phyloP scores from a whole-genome alignment of 2,888 invertebrate species.

The Vandiemenella viatica region DNA sequence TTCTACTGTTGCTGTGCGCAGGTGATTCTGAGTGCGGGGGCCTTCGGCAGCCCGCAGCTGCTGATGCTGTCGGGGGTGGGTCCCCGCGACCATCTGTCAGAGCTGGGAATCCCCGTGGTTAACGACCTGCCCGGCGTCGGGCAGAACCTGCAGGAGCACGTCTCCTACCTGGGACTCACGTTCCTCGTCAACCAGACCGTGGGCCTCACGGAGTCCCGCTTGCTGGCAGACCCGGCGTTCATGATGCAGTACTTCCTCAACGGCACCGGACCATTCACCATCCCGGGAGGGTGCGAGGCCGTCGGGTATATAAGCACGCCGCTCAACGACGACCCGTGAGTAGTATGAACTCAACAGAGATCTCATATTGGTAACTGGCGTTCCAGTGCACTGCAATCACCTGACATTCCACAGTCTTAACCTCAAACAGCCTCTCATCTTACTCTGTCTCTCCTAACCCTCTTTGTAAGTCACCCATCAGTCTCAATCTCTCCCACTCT shows the following conservation, averaged over 20 bases:
- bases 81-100: slow-evolving; percentile 42
- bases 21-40: slow-evolving; percentile 63
- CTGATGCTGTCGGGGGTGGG: slow-evolving; percentile 75
- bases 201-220: slow-evolving; percentile 20
- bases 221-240: slow-evolving; percentile 20
- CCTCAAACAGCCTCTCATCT: too few species aligned
- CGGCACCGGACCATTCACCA: slow-evolving; percentile 26
- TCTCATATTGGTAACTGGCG: too few species aligned
- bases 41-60: slow-evolving; percentile 72
- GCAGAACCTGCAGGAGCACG: slow-evolving; percentile 30
- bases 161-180: slow-evolving; percentile 26
- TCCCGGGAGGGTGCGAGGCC: slow-evolving; percentile 32
- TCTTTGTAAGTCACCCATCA: too few species aligned
- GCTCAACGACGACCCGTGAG: slow-evolving; percentile 27
- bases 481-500: too few species aligned
- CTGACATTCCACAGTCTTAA: too few species aligned
- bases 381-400: too few species aligned
- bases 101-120: slow-evolving; percentile 32
- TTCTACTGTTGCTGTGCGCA: slow-evolving; percentile 38
- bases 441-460: too few species aligned
- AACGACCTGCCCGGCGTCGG: slow-evolving; percentile 30
- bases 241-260: slow-evolving; percentile 26
- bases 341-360: too few species aligned
- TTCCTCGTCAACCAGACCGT: slow-evolving; percentile 24
- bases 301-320: slow-evolving; percentile 30